Evolutionary conservation across 2,888 invertebrate species (phyloP), one percentile per base, ranked within the genome.

Genomic region (Hyles lineata): DNA sequence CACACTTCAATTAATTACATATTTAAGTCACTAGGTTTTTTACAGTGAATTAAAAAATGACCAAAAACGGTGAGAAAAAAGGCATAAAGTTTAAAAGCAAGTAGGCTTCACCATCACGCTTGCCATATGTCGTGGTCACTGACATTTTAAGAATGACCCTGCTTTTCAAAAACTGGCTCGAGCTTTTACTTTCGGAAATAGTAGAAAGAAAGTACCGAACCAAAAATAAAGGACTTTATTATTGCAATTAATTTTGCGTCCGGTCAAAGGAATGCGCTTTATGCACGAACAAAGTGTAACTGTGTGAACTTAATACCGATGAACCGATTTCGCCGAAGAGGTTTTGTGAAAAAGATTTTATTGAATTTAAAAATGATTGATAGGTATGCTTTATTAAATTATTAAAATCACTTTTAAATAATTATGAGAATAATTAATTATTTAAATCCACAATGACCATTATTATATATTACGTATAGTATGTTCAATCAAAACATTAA

Each of bases 141-240:
- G 67, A 67, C 67, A 67, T 67, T 50, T 67, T 63, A 21, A 15
- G 67, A 50, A 50, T 67, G 15, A 43, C 21, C 67, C 50, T 23
- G 50, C 67, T 67, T 67, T 67, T 67, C 43, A 17, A 67, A 32
- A 50, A 67, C 63, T 67, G 63, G 63, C 21, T 7, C 63, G 43
- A 67, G 67, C 67, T 67, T 67, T 67, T 67, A 67, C 67, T 67
- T 50, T 67, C 67, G 50, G 50, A 21, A 67, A 67, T 67, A 67
- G 67, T 43, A 50, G 23, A 62, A 67, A 67, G 67, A 67, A 67
- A 67, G 67, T 67, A 50, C 43, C 23, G 67, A 7, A 67, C 23
- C 23, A 67, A 23, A 43, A 67, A 63, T 35, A 63, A 67, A 50
- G 67, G 50, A 43, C 21, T 23, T 67, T 50, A 21, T 67, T 19